Evolutionary conservation across 2,888 invertebrate genomes (phyloP), one percentile per base, ranked within the genome.

Genomic region (Tenthredo notha): DNA sequence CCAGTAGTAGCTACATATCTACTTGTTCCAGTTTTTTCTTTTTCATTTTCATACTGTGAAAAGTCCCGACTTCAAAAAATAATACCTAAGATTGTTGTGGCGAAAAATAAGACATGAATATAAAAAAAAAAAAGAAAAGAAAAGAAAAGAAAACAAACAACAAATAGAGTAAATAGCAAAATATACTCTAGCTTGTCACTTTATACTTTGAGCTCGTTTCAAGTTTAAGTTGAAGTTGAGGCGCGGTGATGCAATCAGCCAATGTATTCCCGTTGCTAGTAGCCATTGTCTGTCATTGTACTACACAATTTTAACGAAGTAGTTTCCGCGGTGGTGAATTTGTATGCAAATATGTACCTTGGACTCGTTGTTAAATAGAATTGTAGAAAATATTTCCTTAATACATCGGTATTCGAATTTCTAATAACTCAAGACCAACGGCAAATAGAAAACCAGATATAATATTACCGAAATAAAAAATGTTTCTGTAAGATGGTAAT

Each of bases 231-330:
- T 33, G 29, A 67, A 67, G 67, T 33, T 33, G 67, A 33, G 67
- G 67, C 67, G 29, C 77, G 77, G 50, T 77, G 77, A 77, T 77
- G 77, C 77, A 77, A 77, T 77, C 77, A 15, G 77, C 33, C 50
- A 77, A 54, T 50, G 47, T 54, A 29, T 54, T 67, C 33, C 67
- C 7, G 33, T 18, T 15, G 33, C 67, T 33, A 2, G 21, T 67
- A 29, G n/a, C 18, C 33, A 77, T 54, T 29, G 29, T 77, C 29
- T 33, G 29, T 29, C n/a, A 43, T 47, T 77, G 77, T 77, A 50
- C 21, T 33, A 21, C 33, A 77, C 29, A 2, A 47, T 50, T 50
- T 77, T 54, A 50, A 77, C 25, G 25, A 77, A 77, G 77, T 50
- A 50, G 77, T 77, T 77, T 29, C 18, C 54, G 29, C 54, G 40